Conservation (phyloP, 2,888 invertebrate species). For the Didymodactylos carnosus region DNA sequence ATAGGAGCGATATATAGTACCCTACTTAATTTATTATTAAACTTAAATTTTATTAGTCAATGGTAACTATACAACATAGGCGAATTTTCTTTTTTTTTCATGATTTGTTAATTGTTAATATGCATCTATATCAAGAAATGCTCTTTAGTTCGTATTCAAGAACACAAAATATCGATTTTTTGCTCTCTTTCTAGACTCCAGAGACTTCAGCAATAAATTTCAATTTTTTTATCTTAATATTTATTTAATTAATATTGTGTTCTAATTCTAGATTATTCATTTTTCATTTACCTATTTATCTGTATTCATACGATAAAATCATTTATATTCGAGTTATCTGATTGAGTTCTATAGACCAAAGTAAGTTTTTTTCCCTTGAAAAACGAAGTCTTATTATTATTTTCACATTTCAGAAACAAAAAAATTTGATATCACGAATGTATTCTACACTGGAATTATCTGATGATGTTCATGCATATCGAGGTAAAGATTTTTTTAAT, state of each 20-base stretch:
- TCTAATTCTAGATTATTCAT: background rate
- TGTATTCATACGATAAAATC: background rate
- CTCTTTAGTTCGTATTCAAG: too few relatives aligned
- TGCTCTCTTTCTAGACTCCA: background rate
- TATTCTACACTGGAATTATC: background rate
- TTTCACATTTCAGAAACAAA: background rate
- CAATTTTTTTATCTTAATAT: background rate
- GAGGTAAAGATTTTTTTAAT: background rate
- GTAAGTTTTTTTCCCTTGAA: background rate
- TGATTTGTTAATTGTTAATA: too few relatives aligned
- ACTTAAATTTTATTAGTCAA: too few relatives aligned
- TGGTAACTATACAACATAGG: too few relatives aligned
- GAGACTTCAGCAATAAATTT: background rate
- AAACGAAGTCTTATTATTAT: background rate
- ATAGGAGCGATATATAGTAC: too few relatives aligned
- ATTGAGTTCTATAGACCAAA: too few relatives aligned
- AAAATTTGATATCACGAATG: background rate
- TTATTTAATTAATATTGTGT: background rate
- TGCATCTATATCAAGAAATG: too few relatives aligned
- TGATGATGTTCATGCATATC: background rate
- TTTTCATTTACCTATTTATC: background rate
- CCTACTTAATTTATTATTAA: too few relatives aligned
- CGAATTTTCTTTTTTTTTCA: too few relatives aligned
- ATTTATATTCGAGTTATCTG: background rate
- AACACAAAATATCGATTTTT: background rate